A percentile compares a stretch with the other conserved stretches of the same genome.
Evolutionary conservation across 2,797 vertebrate species (phyloP).

Genomic region (Siniperca obscura): DNA sequence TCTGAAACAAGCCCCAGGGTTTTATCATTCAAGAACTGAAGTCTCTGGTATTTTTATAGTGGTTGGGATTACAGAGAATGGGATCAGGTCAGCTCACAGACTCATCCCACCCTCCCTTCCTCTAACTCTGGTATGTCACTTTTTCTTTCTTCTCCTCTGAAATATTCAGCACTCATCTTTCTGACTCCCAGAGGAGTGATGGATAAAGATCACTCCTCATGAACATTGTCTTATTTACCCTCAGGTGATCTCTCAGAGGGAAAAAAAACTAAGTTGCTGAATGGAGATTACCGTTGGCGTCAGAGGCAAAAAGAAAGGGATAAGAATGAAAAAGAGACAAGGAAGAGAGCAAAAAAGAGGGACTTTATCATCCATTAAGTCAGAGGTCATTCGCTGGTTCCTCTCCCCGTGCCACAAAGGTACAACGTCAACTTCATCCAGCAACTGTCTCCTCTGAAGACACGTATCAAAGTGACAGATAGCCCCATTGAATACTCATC

Average conservation of each 20-base stretch:
- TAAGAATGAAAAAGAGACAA: conserved; percentile 14
- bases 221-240: conserved; percentile 71
- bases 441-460: conserved; percentile 39
- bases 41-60: conserved; percentile 8
- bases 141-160: conserved; percentile 56
- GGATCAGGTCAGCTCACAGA: conserved; percentile 19
- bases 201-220: conserved; percentile 77
- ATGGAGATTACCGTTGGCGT: conserved; percentile 39
- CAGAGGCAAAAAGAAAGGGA: conserved; percentile 12
- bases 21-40: conserved; percentile 12
- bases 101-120: not conserved
- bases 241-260: conserved; percentile 57
- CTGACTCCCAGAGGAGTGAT: conserved; percentile 65
- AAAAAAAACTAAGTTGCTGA: conserved; percentile 30
- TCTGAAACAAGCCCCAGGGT: not conserved
- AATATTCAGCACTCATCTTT: conserved; percentile 78
- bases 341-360: conserved; percentile 31
- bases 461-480: conserved; percentile 58
- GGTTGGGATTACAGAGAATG: conserved; percentile 7
- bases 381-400: conserved; percentile 36
- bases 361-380: conserved; percentile 37
- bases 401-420: not conserved
- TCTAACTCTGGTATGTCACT: conserved; percentile 7
- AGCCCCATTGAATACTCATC: conserved; percentile 43
- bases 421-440: conserved; percentile 19